phyloP scores from a whole-genome alignment of 2,888 invertebrate species.

The Vannuccia rotundouncinata region DNA sequence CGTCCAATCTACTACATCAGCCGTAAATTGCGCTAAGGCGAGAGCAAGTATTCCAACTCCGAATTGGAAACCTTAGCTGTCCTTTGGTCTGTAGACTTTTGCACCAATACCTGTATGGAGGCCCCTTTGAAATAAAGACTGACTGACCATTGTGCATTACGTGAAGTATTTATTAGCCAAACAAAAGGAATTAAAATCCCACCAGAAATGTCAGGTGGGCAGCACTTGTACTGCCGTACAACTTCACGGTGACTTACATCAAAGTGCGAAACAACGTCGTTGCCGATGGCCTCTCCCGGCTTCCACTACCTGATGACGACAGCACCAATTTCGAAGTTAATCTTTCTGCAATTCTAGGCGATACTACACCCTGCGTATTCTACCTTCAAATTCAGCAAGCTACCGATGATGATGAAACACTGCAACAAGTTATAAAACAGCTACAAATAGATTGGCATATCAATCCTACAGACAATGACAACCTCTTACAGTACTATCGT shows the following conservation, averaged over 20 bases:
- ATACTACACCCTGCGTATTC: constrained; percentile 3
- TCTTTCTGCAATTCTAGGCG: constrained; percentile 1
- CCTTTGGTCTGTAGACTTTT: constrained; percentile 24
- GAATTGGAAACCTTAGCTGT: constrained; percentile 32
- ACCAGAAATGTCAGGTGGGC: constrained; percentile 36
- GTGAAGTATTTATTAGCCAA: background rate
- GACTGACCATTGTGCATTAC: background rate
- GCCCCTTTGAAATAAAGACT: background rate
- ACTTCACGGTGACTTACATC: constrained; percentile 31
- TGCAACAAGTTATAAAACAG: constrained; percentile 16
- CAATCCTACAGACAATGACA: constrained; percentile 1
- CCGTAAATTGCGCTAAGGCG: background rate
- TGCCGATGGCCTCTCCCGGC: constrained; percentile 35
- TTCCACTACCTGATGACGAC: constrained; percentile 3
- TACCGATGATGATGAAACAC: constrained; percentile 20
- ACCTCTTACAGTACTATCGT: constrained; percentile 28
- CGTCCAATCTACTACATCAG: constrained; percentile 25
- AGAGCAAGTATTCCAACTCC: background rate
- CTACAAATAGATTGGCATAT: constrained; percentile 32
- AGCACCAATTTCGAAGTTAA: constrained; percentile 24
- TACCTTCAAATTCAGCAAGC: constrained; percentile 20
- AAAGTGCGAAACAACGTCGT: constrained; percentile 27
- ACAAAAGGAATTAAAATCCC: background rate
- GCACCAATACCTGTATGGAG: constrained; percentile 25
- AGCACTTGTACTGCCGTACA: constrained; percentile 31